Conservation (phyloP, 2,797 vertebrate genomes). For the Avahi laniger region DNA sequence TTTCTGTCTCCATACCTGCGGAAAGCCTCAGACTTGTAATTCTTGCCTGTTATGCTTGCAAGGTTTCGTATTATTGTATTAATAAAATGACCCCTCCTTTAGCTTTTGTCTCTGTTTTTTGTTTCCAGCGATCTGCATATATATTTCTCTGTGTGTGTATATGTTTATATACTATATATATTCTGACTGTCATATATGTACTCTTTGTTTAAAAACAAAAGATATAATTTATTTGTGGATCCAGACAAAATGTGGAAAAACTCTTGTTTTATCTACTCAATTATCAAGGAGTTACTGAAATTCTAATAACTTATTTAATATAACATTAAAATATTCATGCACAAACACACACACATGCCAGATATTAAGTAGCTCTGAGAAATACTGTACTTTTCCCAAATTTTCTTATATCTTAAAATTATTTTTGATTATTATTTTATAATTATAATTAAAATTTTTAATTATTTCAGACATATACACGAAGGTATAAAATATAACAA, state of each 20-base stretch:
- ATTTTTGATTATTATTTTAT: no score
- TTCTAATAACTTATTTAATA: not conserved
- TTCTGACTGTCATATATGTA: no score
- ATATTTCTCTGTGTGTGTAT: not conserved
- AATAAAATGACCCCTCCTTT: no score
- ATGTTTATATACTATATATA: no score
- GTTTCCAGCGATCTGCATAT: not conserved
- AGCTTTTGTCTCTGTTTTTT: not conserved
- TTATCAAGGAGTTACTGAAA: slow-evolving; percentile 23
- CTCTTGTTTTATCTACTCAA: not conserved
- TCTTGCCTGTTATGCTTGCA: no score
- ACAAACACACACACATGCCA: not conserved
- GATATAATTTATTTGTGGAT: not conserved
- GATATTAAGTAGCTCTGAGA: not conserved
- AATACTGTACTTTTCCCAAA: not conserved
- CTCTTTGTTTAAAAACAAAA: not conserved
- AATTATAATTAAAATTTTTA: not conserved
- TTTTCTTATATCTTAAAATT: not conserved
- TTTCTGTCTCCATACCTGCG: not conserved
- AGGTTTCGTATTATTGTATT: no score
- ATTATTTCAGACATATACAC: not conserved
- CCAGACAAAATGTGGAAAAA: not conserved
- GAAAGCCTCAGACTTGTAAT: not conserved
- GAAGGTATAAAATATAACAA: not conserved
- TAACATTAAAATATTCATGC: not conserved